These are phyloP conservation scores for Bugulina stolonifera DNA, from an alignment of 2,888 invertebrate genomes.

Conservation along the genomic window DNA sequence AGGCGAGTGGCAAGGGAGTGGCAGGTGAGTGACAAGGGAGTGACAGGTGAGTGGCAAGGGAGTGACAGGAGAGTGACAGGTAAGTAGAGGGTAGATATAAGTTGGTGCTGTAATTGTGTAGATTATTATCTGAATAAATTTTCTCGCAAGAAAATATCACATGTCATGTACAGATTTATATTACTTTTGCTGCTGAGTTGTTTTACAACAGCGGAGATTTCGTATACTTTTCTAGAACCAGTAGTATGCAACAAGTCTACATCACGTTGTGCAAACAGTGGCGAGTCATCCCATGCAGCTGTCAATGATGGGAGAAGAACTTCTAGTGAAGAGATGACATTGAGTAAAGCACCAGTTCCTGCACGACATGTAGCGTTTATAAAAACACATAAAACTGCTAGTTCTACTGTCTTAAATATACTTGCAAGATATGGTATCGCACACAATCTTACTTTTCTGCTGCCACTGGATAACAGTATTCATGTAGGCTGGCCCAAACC, in stretches of 20 bases:
- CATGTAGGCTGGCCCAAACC: not conserved
- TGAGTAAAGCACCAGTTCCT: not conserved
- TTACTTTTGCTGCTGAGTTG: no score
- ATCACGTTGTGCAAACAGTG: no score
- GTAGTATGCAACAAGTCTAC: no score
- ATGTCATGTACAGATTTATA: no score
- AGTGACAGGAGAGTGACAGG: not conserved
- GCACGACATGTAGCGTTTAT: constrained; percentile 18
- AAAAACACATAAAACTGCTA: constrained; percentile 22
- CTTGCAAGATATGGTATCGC: not conserved
- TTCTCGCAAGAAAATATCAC: no score
- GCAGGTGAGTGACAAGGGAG: not conserved
- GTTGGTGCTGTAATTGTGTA: no score
- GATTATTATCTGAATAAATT: no score
- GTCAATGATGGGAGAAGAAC: no score
- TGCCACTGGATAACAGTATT: not conserved
- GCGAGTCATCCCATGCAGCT: no score
- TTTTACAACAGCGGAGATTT: no score
- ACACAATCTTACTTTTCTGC: constrained; percentile 8
- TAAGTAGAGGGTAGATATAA: not conserved
- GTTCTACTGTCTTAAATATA: constrained; percentile 7
- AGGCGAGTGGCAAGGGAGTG: not conserved
- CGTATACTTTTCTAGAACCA: no score
- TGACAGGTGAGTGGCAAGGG: not conserved
- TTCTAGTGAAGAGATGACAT: no score